Evolutionary conservation across 2,113 vertebrate species (phyloP).

Genomic region (Zootoca vivipara): DNA sequence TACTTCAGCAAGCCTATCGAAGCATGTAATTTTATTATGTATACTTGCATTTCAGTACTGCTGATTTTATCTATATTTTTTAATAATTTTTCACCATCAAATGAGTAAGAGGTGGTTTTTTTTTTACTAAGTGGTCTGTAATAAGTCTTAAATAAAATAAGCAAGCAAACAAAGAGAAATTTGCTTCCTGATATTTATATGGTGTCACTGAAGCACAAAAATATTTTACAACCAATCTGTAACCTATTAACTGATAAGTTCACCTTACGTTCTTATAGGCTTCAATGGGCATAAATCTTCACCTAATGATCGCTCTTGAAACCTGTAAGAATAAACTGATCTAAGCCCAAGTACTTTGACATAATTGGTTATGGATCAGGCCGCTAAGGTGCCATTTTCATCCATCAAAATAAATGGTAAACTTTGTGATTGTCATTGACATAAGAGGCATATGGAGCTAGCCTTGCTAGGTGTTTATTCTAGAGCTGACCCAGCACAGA

Average conservation of each 20-base stretch:
- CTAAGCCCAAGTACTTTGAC: background rate
- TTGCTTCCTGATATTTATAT: conserved; percentile 1
- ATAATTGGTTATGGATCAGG: background rate
- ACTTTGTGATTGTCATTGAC: background rate
- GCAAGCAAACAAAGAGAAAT: too few relatives aligned
- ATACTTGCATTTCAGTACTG: too few relatives aligned
- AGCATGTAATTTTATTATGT: too few relatives aligned
- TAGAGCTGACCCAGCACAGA: too few relatives aligned
- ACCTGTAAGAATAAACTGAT: background rate
- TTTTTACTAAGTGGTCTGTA: too few relatives aligned
- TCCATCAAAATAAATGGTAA: background rate
- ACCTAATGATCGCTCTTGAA: background rate
- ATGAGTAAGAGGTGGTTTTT: too few relatives aligned
- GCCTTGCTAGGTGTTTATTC: background rate
- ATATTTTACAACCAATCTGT: background rate
- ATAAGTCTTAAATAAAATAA: background rate
- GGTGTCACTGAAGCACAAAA: background rate
- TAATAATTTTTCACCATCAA: too few relatives aligned
- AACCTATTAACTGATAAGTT: background rate
- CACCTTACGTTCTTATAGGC: background rate
- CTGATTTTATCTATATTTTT: too few relatives aligned
- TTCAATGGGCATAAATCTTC: background rate
- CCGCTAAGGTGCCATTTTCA: background rate
- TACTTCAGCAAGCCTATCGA: too few relatives aligned
- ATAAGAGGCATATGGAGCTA: background rate